Base-by-base conservation (phyloP, 2,113 vertebrate genomes). In the Leucosticte australis region DNA sequence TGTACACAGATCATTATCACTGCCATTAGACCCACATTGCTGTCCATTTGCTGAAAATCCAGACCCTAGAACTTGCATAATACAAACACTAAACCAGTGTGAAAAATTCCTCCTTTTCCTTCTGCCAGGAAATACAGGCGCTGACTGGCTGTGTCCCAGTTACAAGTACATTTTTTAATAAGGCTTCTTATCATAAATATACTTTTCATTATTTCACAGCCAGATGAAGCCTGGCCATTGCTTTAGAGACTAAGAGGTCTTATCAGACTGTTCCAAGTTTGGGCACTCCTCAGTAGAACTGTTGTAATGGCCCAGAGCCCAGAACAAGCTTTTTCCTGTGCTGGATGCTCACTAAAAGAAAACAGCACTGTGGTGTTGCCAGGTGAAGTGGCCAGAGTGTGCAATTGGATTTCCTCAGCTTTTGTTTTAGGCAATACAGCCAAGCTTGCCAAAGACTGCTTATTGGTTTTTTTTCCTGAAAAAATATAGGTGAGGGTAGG, bases 191-290 rank as follows among this genome's bases (percentile, higher is more conserved):
- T 90, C 22, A 0, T 39, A 71, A 95, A 79, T 46, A 62, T 31
- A 73, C 30, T 84, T 93, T 91, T 59, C 42, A 91, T 88, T 87
- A 80, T 87, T 95, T 86, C 71, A 88, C 18, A 0, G 87, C 75
- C 91, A 95, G 39, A 62, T 55, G 84, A 94, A 90, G 42, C 37
- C 59, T 88, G 59, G 47, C 39, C 94, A 44, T n/a, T 81, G 64
- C 42, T 95, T 70, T 83, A 81, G 71, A 62, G 68, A 83, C 46
- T 69, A 70, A 90, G 83, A 88, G 63, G 33, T 80, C 82, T 95
- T 60, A 77, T 94, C 52, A 70, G 42, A 21, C 7, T 41, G 31
- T 67, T 93, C 35, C 85, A 77, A 85, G 67, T 70, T 70, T 55
- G 44, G 47, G 44, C 55, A 70, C 41, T 94, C 53, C 62, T 69